Evolutionary conservation across 2,888 invertebrate species (phyloP).

Genomic region (Tenthredo scrophulariae): DNA sequence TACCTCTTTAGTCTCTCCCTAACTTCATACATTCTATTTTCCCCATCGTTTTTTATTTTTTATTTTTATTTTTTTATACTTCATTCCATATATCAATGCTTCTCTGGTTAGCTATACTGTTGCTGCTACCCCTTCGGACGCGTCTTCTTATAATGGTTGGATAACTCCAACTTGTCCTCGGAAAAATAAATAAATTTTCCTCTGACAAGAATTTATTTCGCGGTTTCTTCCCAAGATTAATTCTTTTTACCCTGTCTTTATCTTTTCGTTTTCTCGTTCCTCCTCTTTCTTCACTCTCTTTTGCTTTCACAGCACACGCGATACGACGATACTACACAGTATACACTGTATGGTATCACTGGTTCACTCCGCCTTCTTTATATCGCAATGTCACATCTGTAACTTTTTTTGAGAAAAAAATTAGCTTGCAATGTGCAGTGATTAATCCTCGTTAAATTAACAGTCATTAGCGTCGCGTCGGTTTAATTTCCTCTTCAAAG

Average conservation of each 20-base stretch:
- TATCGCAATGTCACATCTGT: neutral
- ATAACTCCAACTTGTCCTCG: conserved; percentile 42
- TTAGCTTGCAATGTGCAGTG: neutral
- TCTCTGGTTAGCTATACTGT: conserved; percentile 34
- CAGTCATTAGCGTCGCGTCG: neutral
- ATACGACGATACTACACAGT: neutral
- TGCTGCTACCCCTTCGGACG: conserved; percentile 35
- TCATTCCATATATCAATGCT: conserved; percentile 46
- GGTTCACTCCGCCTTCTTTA: neutral
- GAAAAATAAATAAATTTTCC: conserved; percentile 49
- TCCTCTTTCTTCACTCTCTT: neutral
- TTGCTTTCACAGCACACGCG: neutral
- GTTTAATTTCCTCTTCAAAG: neutral
- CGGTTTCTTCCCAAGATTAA: conserved; percentile 45
- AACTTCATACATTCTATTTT: conserved; percentile 38
- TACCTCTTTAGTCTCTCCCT: conserved; percentile 26
- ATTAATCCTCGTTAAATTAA: conserved; percentile 26
- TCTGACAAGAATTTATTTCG: conserved; percentile 47
- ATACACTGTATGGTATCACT: neutral
- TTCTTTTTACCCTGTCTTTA: neutral
- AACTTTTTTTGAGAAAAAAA: neutral
- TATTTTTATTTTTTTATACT: conserved; percentile 8
- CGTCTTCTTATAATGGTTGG: conserved; percentile 32
- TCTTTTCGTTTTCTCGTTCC: neutral
- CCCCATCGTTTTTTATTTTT: neutral